Evolutionary conservation across 2,888 invertebrate species (phyloP), one percentile per base, ranked within the genome.

Genomic region (Cerastis rubricosa): DNA sequence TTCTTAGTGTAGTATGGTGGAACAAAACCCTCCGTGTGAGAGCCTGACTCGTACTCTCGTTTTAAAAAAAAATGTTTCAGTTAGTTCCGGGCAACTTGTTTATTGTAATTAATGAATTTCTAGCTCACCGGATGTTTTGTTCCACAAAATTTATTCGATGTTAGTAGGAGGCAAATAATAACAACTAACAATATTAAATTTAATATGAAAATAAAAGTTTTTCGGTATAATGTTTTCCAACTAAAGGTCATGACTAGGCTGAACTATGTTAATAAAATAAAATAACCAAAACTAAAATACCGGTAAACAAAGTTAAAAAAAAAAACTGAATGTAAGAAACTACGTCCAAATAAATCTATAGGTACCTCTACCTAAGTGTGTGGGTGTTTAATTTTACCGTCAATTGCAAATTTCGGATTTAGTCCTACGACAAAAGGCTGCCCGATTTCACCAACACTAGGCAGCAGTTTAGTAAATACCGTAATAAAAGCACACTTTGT

Each of bases 171-270:
- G 64, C n/a, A 40, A 64, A 63, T 2, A 29, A 22, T 63, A 63
- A 63, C 40, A 63, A 22, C 40, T 2, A 63, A 63, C 12, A 43
- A n/a, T 43, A 43, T n/a, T 64, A 43, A 64, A 43, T n/a, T 14
- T 11, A 25, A 5, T 57, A 22, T 9, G 17, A 71, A 3, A 71
- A n/a, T 17, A 43, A 43, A 22, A 9, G 14, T 1, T 69, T 51
- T 79, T 29, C 0, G 19, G 17, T 5, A 25, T 68, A 35, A 49
- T 43, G 9, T 47, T 54, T 63, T 19, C n/a, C 5, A 19, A 6
- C 22, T 22, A 40, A 83, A 79, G 68, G 45, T 68, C 45, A 49
- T 8, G 57, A 59, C 67, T 68, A 51, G 80, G 80, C 45, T 25
- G 43, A 45, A 40, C 11, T n/a, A 29, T 61, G n/a, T 43, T 49